These are phyloP conservation scores for Percopsis transmontana DNA, from an alignment of 2,113 vertebrate genomes.

Conservation along the genomic window DNA sequence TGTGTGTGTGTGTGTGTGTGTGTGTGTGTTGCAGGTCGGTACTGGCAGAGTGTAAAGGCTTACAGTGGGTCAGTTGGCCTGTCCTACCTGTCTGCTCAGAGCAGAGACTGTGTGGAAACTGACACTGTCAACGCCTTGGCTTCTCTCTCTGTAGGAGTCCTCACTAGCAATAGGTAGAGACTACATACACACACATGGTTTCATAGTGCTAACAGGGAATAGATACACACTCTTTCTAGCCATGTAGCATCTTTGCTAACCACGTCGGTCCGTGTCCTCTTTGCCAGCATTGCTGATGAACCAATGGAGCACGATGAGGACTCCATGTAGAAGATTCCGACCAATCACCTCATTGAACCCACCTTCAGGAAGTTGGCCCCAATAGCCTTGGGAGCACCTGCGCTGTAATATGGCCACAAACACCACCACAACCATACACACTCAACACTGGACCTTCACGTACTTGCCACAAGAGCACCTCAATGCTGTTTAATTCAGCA, in stretches of 20 bases:
- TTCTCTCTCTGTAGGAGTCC: slow-evolving; percentile 86
- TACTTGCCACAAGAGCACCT: slow-evolving; percentile 39
- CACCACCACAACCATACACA: slow-evolving; percentile 16
- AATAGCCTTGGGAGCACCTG: slow-evolving; percentile 36
- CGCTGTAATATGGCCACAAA: slow-evolving; percentile 36
- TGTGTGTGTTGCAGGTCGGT: slow-evolving; percentile 81
- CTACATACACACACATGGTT: slow-evolving; percentile 3
- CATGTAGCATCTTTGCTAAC: not conserved
- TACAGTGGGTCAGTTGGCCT: slow-evolving; percentile 77
- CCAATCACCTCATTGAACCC: slow-evolving; percentile 43
- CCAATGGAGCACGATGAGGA: slow-evolving; percentile 76
- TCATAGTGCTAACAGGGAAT: not conserved
- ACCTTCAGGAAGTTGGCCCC: slow-evolving; percentile 30
- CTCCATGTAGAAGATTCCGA: slow-evolving; percentile 61
- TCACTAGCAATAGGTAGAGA: slow-evolving; percentile 83
- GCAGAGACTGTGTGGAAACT: slow-evolving; percentile 86
- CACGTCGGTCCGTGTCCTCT: slow-evolving; percentile 1
- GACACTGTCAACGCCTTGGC: slow-evolving; percentile 92
- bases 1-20: slow-evolving; percentile 12
- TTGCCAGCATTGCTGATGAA: slow-evolving; percentile 68
- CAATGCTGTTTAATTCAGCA: slow-evolving; percentile 45
- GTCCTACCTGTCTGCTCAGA: slow-evolving; percentile 85
- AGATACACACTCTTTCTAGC: not conserved
- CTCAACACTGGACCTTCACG: slow-evolving; percentile 42
- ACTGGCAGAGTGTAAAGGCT: slow-evolving; percentile 87